Evolutionary conservation across 2,797 vertebrate species (phyloP).

Genomic region (Eulemur rubriventer): DNA sequence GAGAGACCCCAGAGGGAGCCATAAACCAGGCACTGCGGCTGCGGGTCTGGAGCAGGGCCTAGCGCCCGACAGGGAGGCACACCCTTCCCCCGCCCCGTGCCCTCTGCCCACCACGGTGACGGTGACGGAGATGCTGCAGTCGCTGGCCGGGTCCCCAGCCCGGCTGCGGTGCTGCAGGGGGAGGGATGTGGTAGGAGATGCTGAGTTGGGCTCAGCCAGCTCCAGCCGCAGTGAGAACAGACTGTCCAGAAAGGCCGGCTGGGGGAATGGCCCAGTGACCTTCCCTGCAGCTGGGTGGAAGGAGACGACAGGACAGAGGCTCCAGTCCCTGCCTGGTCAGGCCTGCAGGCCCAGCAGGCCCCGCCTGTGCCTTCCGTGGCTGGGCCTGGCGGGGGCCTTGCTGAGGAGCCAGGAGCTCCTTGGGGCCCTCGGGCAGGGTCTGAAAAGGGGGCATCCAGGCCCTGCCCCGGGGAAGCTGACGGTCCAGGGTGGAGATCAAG

Average conservation of each 20-base stretch:
- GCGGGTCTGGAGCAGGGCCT: not conserved
- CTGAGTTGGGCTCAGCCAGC: not conserved
- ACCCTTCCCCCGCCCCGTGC: rapidly evolving
- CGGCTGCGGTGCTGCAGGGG: not conserved
- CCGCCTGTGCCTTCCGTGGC: not conserved
- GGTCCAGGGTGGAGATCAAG: not conserved
- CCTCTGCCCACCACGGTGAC: not conserved
- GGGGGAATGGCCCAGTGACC: not conserved
- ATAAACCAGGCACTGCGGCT: not conserved
- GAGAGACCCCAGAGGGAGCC: not conserved
- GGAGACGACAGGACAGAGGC: not conserved
- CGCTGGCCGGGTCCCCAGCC: not conserved
- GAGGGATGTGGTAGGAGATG: not conserved
- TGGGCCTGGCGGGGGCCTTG: not conserved
- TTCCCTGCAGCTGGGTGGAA: not conserved
- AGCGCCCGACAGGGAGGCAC: not conserved
- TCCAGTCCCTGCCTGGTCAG: not conserved
- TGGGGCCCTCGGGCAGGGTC: not conserved
- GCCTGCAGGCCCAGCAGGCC: not conserved
- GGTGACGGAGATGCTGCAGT: not conserved
- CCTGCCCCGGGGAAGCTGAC: not conserved
- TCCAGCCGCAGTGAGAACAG: not conserved
- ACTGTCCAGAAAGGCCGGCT: not conserved
- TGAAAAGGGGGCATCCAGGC: not conserved
- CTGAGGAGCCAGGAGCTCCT: not conserved